Evolutionary conservation across 2,888 invertebrate species (phyloP).

Genomic region (Agrotis exclamationis): DNA sequence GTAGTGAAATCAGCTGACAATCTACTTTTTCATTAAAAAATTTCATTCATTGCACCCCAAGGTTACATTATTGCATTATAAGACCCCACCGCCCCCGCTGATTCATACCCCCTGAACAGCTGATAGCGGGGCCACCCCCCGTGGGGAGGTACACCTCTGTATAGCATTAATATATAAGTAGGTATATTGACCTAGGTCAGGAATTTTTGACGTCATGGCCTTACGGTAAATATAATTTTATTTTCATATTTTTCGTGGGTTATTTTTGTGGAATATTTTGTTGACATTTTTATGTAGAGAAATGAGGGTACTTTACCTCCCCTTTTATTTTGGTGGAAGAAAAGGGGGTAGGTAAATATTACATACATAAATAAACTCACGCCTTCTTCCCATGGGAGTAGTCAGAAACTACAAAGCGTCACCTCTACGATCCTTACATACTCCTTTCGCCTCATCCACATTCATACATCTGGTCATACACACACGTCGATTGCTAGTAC

Average conservation of each 20-base stretch:
- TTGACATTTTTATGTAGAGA: no score
- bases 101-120: slow-evolving; percentile 63
- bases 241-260: not conserved
- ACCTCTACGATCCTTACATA: no score
- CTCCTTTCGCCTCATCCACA: no score
- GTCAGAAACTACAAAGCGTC: no score
- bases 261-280: not conserved
- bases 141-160: slow-evolving; percentile 53
- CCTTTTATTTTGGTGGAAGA: no score
- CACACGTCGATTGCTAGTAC: no score
- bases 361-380: no score
- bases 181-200: slow-evolving; percentile 67
- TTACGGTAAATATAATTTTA: slow-evolving; percentile 26
- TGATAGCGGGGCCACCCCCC: slow-evolving; percentile 64
- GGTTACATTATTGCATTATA: slow-evolving; percentile 74
- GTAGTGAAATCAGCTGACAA: slow-evolving; percentile 15
- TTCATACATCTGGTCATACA: no score
- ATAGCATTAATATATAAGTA: slow-evolving; percentile 64
- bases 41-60: slow-evolving; percentile 65
- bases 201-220: slow-evolving; percentile 45
- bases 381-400: no score
- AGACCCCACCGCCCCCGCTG: slow-evolving; percentile 53
- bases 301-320: not conserved
- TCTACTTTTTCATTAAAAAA: slow-evolving; percentile 34
- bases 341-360: not conserved